phyloP scores from a whole-genome alignment of 2,888 invertebrate genomes.

The Tetanocera ferruginea region DNA sequence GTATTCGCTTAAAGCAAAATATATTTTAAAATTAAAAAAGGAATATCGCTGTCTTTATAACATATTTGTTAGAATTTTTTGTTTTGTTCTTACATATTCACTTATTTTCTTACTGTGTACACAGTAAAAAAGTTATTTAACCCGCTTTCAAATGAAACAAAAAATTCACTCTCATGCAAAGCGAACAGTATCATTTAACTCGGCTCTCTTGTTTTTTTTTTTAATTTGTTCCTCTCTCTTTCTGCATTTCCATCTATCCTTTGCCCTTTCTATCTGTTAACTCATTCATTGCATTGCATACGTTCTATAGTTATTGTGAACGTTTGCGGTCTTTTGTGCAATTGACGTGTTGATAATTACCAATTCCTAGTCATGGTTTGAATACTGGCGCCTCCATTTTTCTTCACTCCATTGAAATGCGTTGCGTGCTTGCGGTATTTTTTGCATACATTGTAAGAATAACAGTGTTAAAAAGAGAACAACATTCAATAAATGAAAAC shows the following conservation, averaged over 20 bases:
- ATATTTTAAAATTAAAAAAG: no score
- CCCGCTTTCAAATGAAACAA: constrained; percentile 11
- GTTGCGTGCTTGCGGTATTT: neutral
- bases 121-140: constrained; percentile 23
- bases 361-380: constrained; percentile 49
- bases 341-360: constrained; percentile 67
- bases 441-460: no score
- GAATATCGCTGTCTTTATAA: no score
- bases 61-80: no score
- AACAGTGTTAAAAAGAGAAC: no score
- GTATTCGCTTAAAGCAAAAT: no score
- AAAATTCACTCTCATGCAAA: neutral
- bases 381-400: neutral
- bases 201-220: no score
- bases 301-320: constrained; percentile 45
- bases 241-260: neutral
- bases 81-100: no score
- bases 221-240: neutral
- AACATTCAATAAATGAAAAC: no score
- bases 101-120: neutral
- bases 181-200: no score
- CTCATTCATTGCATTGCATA: constrained; percentile 19
- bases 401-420: neutral
- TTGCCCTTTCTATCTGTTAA: neutral
- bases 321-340: constrained; percentile 63